Evolutionary conservation across 2,888 invertebrate genomes (phyloP).

Genomic region (Meandrusa payeni): DNA sequence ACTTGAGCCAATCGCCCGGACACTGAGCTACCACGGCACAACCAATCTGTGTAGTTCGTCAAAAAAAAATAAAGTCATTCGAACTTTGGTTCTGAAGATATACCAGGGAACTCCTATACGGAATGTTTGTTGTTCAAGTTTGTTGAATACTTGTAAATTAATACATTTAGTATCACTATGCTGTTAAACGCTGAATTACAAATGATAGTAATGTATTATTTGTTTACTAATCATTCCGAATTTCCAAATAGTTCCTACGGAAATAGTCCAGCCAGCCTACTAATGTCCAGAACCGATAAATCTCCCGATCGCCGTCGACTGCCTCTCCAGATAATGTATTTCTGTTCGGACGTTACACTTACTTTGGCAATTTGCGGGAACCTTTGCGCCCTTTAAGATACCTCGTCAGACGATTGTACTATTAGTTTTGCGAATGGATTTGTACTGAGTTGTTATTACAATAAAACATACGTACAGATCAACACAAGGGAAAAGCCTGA

Average conservation of each 20-base stretch:
- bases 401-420: conserved; percentile 75
- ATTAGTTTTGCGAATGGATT: conserved; percentile 41
- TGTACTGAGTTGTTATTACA: conserved; percentile 35
- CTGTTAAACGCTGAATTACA: no score
- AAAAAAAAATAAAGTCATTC: no score
- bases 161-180: no score
- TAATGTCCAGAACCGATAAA: conserved; percentile 54
- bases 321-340: conserved; percentile 77
- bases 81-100: no score
- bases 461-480: no score
- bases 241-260: conserved; percentile 38
- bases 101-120: no score
- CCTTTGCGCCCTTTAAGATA: conserved; percentile 79
- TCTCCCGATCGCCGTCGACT: conserved; percentile 60
- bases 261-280: conserved; percentile 61
- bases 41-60: no score
- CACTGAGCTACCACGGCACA: no score
- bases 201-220: conserved; percentile 18
- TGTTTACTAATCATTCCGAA: conserved; percentile 25
- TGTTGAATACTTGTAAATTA: no score
- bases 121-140: no score
- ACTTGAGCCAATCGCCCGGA: no score
- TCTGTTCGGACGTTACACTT: conserved; percentile 78
- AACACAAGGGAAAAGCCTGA: no score
- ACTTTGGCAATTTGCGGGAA: conserved; percentile 79